Conservation (phyloP, 2,797 vertebrate species). For the Dendrocincla fuliginosa region DNA sequence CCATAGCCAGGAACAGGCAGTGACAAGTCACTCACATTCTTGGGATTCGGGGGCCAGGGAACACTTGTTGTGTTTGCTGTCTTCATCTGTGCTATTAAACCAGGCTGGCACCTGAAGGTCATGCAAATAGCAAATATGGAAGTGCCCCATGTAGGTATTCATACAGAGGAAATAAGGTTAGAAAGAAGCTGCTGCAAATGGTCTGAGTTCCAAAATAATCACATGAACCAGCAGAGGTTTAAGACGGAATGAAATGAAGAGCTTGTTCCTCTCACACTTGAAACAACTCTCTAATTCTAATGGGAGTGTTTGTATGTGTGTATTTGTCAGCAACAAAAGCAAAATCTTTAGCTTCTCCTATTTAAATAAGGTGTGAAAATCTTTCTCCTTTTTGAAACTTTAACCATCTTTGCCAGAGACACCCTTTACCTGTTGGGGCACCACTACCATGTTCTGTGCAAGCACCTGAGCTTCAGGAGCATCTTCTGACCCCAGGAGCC, state of each 20-base stretch:
- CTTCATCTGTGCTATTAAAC: neutral
- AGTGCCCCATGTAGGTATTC: neutral
- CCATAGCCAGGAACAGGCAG: neutral
- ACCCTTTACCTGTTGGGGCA: neutral
- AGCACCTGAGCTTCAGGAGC: neutral
- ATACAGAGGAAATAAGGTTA: neutral
- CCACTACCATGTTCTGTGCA: neutral
- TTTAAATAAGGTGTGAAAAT: neutral
- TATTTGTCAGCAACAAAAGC: neutral
- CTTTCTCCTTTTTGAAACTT: neutral
- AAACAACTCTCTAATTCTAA: neutral
- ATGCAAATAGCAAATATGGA: neutral
- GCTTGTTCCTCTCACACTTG: neutral
- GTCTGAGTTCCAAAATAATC: neutral
- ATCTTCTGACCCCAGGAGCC: neutral
- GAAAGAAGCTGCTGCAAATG: neutral
- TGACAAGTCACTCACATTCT: fast-evolving
- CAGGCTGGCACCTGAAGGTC: neutral
- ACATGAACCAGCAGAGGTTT: neutral
- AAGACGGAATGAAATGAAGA: neutral
- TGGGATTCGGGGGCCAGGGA: neutral
- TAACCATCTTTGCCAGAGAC: neutral
- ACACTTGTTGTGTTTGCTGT: neutral
- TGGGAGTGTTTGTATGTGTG: neutral
- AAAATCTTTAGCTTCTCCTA: neutral